Evolutionary conservation across 2,888 invertebrate genomes (phyloP).

Genomic region (Bimastos eiseni): DNA sequence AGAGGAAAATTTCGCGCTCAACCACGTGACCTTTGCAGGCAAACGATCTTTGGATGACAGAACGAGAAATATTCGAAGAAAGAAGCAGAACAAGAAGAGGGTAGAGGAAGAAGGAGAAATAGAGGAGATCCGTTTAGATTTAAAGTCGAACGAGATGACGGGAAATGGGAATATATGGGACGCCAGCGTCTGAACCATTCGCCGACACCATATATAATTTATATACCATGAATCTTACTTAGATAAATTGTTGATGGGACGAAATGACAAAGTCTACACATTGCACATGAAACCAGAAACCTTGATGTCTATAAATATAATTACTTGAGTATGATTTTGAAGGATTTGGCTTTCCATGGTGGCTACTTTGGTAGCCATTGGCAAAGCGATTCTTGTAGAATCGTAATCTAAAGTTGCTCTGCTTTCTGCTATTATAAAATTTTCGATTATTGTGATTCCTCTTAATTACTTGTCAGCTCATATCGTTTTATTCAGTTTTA

Average conservation of each 20-base stretch:
- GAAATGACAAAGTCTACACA: neutral
- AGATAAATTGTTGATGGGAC: neutral
- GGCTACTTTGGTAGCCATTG: too few relatives aligned
- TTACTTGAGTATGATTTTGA: too few relatives aligned
- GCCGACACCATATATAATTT: neutral
- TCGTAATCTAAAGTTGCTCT: neutral
- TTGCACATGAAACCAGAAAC: neutral
- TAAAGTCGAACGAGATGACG: neutral
- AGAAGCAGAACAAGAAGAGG: neutral
- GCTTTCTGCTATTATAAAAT: neutral
- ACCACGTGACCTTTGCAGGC: constrained; percentile 6
- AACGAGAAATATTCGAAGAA: neutral
- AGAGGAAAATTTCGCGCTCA: neutral
- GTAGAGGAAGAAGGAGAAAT: neutral
- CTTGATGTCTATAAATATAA: neutral
- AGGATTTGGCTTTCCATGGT: too few relatives aligned
- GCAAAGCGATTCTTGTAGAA: too few relatives aligned
- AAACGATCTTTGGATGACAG: constrained; percentile 1
- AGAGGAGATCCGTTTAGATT: neutral
- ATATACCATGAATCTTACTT: neutral
- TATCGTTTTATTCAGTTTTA: neutral
- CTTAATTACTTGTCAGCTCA: neutral
- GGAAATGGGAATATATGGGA: constrained; percentile 5
- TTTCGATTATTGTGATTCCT: neutral
- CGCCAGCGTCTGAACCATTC: neutral